Base-by-base conservation (phyloP, 2,888 invertebrate genomes). In the Agrilus cyanescens region DNA sequence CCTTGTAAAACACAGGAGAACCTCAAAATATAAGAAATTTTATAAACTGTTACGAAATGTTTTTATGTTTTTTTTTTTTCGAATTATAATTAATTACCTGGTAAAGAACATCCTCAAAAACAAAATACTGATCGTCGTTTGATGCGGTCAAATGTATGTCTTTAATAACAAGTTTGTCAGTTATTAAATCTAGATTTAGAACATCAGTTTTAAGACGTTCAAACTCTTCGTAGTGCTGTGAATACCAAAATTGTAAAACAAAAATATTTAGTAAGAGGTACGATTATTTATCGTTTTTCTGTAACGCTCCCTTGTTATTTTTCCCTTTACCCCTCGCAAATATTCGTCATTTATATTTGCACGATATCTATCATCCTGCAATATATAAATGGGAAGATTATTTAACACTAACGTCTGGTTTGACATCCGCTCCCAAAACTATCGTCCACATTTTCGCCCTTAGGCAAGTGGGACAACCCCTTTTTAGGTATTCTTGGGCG, bases 41-140 rank as follows among this genome's bases (percentile, higher is more conserved):
- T 2, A 7, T 10, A 7, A 10, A 25, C 4, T 25, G 10, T 2
- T 10, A 4, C 13, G 33, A 15, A 39, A 6, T 43, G 44, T 32
- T 14, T 43, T n/a, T 12, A 8, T 25, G 14, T 25, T 13, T 12
- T 15, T 38, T 32, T 43, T 13, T 43, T 4, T 10, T 32, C 6
- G 10, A 32, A 25, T 34, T 7, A 18, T 7, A 15, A 34, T 13
- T 29, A 33, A 42, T 51, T 60, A 87, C 85, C 74, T 95, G 94
- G 64, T 93, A 93, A 1, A 96, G 68, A 41, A 93, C 80, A 67
- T 96, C 96, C 71, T 96, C 95, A 63, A 94, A 96, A 0, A 96
- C 94, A 63, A 96, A 96, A 63, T 95, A 95, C 63, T 95, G 95
- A 65, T 96, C 95, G 61, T 96, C 95, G 64, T 96, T 96, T 8